Evolutionary conservation across 2,888 invertebrate species (phyloP), one percentile per base, ranked within the genome.

Genomic region (Brachynemurus nebulosus): DNA sequence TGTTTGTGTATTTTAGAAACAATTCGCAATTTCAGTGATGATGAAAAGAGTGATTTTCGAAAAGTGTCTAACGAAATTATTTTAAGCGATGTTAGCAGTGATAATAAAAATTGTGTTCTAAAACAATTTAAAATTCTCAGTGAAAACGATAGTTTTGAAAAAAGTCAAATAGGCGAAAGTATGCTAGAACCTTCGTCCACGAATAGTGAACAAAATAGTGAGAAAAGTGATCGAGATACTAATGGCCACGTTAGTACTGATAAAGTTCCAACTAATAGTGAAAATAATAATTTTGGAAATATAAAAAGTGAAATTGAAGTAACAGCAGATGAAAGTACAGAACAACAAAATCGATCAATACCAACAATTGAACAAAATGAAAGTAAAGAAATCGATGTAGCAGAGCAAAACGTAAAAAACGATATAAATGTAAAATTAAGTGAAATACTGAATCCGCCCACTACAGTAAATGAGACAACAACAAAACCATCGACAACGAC

Each of bases 281-380:
- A 21, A 16, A 42, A 12, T 20, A 16, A 30, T 20, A 14, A 27
- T 47, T 45, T 45, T 42, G 49, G 49, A 45, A 42, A 46, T 43
- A 45, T 40, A 25, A 39, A 45, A 35, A 30, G 23, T 30, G 38
- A 25, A 39, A 30, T 30, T 21, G 39, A 34, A 40, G 21, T 14
- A 44, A 20, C 12, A 18, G 35, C 33, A 33, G 20, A n/a, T 35
- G 39, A 40, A 45, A 25, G 35, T 23, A 23, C 9, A 9, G 9
- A 30, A 12, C 39, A 30, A 34, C 12, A 8, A 40, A 36, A 25
- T 14, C 23, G 30, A n/a, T 25, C 19, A 41, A 35, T 35, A 23
- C 36, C 47, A 47, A 30, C 47, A 37, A 46, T 45, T 35, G 39
- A 48, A n/a, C n/a, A n/a, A 44, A 18, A 33, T 44, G 43, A 36